phyloP scores from a whole-genome alignment of 2,888 invertebrate genomes.

The Augiades crinisus region DNA sequence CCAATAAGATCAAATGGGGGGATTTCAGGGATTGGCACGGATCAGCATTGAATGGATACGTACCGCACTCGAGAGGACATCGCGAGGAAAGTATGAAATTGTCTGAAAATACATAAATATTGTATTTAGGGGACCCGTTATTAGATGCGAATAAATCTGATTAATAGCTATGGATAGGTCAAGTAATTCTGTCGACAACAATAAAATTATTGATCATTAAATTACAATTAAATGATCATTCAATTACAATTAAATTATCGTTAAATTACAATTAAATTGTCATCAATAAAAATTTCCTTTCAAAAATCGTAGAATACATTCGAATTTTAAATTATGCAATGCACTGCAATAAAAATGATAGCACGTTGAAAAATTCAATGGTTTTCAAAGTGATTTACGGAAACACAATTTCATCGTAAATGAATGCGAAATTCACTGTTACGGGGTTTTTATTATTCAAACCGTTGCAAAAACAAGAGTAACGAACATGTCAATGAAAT shows the following conservation, averaged over 20 bases:
- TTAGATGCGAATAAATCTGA: slow-evolving; percentile 47
- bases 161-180: slow-evolving; percentile 33
- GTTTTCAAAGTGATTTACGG: slow-evolving; percentile 22
- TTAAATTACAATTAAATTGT: no score
- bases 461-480: background rate
- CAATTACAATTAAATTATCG: no score
- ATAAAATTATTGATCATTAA: no score
- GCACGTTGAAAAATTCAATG: slow-evolving; percentile 21
- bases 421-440: slow-evolving; percentile 18
- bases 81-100: slow-evolving; percentile 73
- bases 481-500: no score
- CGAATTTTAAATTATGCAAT: slow-evolving; percentile 6
- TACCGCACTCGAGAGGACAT: slow-evolving; percentile 61
- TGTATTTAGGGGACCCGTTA: slow-evolving; percentile 65
- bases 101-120: slow-evolving; percentile 79
- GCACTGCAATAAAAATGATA: slow-evolving; percentile 10
- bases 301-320: background rate
- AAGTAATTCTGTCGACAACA: no score
- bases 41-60: slow-evolving; percentile 51
- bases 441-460: slow-evolving; percentile 2
- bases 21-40: slow-evolving; percentile 46
- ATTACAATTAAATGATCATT: no score
- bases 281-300: no score
- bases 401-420: slow-evolving; percentile 23
- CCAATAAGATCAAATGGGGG: slow-evolving; percentile 40